Percentiles rank a stretch among this genome's conserved stretches.
Evolutionary conservation across 2,888 invertebrate genomes (phyloP).

Genomic region (Elaeidobius kamerunicus): DNA sequence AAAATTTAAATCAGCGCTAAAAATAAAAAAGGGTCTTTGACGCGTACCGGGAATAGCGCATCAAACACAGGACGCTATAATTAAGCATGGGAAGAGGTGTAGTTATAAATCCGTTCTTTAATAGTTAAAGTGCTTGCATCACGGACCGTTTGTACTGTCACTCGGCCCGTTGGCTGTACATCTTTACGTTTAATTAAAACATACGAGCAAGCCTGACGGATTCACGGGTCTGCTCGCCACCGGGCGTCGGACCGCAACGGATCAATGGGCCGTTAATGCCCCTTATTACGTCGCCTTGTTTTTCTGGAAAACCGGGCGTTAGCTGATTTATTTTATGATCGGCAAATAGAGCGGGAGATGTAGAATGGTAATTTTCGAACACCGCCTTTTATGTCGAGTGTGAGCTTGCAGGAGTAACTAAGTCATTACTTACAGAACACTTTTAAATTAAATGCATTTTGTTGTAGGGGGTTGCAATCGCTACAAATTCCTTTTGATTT

Average conservation of each 20-base stretch:
- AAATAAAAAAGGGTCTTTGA: no score
- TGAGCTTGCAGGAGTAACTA: no score
- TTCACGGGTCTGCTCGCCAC: constrained; percentile 38
- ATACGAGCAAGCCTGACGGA: constrained; percentile 44
- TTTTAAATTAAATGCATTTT: background rate
- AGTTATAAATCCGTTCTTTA: constrained; percentile 48
- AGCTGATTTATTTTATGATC: background rate
- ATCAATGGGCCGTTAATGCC: constrained; percentile 36
- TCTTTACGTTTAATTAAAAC: constrained; percentile 48
- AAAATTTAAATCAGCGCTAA: no score
- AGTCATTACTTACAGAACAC: background rate
- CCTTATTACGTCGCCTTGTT: constrained; percentile 28
- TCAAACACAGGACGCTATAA: constrained; percentile 25
- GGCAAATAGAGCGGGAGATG: constrained; percentile 8
- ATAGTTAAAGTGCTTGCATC: constrained; percentile 50
- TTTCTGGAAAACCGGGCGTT: constrained; percentile 9
- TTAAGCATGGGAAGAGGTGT: constrained; percentile 21
- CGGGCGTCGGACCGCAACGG: constrained; percentile 34
- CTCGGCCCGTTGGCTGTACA: constrained; percentile 44
- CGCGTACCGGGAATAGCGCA: constrained; percentile 14
- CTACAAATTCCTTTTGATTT: no score
- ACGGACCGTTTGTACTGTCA: constrained; percentile 49
- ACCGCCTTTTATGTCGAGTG: background rate
- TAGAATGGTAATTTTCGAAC: background rate
- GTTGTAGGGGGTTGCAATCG: background rate